A percentile compares a stretch with the other conserved stretches of the same genome.
These are phyloP conservation scores for Erinaceus europaeus DNA, from an alignment of 2,113 vertebrate species.

Conservation along the genomic window DNA sequence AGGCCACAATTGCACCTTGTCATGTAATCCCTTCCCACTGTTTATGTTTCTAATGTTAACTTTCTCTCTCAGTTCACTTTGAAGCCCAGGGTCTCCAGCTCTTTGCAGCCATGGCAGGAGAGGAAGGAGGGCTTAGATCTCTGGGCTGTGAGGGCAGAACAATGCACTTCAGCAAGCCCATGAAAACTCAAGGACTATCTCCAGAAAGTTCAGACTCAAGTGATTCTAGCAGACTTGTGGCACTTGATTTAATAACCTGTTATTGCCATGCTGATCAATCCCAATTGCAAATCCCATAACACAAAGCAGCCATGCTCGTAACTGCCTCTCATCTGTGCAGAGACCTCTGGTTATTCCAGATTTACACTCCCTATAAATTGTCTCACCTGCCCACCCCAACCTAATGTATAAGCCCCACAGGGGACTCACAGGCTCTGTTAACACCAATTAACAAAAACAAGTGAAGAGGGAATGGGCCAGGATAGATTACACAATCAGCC, in stretches of 20 bases:
- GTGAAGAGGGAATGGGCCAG: slow-evolving; percentile 27
- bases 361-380: slow-evolving; percentile 9
- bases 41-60: neutral
- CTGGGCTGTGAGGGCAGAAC: neutral
- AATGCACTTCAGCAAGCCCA: neutral
- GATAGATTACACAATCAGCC: slow-evolving; percentile 51
- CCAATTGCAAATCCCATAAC: slow-evolving; percentile 36
- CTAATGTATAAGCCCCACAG: neutral
- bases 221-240: neutral
- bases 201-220: neutral
- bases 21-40: neutral
- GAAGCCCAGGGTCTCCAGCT: neutral
- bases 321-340: neutral
- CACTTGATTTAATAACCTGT: slow-evolving; percentile 2
- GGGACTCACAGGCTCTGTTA: slow-evolving; percentile 33
- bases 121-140: neutral
- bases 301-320: slow-evolving; percentile 3
- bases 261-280: slow-evolving; percentile 22
- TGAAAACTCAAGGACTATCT: neutral
- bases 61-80: neutral
- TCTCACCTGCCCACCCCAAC: neutral
- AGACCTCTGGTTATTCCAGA: slow-evolving; percentile 35
- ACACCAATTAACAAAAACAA: slow-evolving; percentile 45
- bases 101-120: neutral
- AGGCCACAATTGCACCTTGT: neutral